Evolutionary conservation across 2,888 invertebrate genomes (phyloP).

Genomic region (Hemithea aestivaria): DNA sequence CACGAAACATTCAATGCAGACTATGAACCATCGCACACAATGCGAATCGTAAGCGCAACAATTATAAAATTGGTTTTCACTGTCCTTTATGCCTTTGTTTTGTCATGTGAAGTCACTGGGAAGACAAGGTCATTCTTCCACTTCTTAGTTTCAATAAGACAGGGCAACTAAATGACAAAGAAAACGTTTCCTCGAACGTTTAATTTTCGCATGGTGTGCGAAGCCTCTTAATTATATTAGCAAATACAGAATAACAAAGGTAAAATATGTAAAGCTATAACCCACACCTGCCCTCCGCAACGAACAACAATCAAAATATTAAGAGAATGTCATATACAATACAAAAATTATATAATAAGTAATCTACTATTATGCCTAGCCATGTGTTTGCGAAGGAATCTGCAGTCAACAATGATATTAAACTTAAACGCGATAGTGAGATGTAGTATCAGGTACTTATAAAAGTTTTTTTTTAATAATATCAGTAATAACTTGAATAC

Average conservation of each 20-base stretch:
- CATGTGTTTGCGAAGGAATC: conserved; percentile 42
- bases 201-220: no score
- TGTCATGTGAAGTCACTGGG: no score
- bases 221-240: no score
- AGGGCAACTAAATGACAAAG: no score
- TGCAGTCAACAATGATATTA: conserved; percentile 14
- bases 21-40: no score
- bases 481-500: conserved; percentile 10
- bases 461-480: conserved; percentile 11
- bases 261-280: conserved; percentile 68
- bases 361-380: conserved; percentile 36
- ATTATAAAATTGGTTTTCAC: no score
- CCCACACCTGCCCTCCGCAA: conserved; percentile 53
- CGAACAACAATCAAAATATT: conserved; percentile 58
- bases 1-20: conserved; percentile 47
- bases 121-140: no score
- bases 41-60: no score
- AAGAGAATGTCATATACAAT: conserved; percentile 46
- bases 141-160: no score
- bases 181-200: no score
- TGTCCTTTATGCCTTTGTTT: no score
- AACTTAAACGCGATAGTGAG: conserved; percentile 4
- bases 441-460: conserved; percentile 13
- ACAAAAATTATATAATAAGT: conserved; percentile 37
- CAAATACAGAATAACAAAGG: conserved; percentile 59